Evolutionary conservation across 2,797 vertebrate genomes (phyloP).

Genomic region (Vultur gryphus): DNA sequence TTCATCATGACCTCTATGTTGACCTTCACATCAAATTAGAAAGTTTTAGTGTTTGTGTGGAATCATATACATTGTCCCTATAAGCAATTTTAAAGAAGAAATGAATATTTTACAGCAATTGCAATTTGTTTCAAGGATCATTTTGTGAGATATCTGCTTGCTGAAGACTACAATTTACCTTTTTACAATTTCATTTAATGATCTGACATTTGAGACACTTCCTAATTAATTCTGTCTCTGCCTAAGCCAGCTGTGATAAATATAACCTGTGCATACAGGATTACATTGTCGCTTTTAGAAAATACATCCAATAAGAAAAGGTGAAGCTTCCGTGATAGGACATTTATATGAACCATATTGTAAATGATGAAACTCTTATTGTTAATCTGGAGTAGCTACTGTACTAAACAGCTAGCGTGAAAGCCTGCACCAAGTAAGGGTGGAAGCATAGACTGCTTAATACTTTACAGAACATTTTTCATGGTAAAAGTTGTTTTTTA

Average conservation of each 20-base stretch:
- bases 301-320: background rate
- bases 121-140: slow-evolving; percentile 9
- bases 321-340: background rate
- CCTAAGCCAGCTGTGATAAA: slow-evolving; percentile 46
- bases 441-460: background rate
- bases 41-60: slow-evolving; percentile 30
- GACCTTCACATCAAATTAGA: slow-evolving; percentile 15
- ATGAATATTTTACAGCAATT: background rate
- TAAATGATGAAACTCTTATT: background rate
- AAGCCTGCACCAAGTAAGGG: background rate
- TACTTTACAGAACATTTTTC: background rate
- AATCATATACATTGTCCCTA: background rate
- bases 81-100: slow-evolving; percentile 34
- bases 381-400: background rate
- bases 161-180: slow-evolving; percentile 50
- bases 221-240: slow-evolving; percentile 49
- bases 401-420: background rate
- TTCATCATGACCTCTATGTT: background rate
- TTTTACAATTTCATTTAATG: slow-evolving; percentile 56
- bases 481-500: background rate
- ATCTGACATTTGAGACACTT: slow-evolving; percentile 60
- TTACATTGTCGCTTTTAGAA: background rate
- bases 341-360: background rate
- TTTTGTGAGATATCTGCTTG: slow-evolving; percentile 25
- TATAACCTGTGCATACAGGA: slow-evolving; percentile 1